Conservation (phyloP, 2,113 vertebrate genomes). For the Apteryx mantelli region DNA sequence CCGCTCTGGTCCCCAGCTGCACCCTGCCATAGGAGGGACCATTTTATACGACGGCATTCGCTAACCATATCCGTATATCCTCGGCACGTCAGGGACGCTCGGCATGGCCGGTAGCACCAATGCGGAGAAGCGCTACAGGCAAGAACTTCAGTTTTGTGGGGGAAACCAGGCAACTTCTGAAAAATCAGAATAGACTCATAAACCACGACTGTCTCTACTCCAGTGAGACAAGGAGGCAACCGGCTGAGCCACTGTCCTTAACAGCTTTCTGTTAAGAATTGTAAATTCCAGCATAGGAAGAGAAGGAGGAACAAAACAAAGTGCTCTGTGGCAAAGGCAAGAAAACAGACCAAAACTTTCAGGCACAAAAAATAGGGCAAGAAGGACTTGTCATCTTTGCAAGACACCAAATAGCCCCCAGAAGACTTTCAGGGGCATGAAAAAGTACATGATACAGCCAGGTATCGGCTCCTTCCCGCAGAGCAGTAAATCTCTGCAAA, state of each 20-base stretch:
- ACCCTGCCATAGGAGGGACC: background rate
- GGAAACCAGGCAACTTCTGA: background rate
- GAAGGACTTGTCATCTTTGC: background rate
- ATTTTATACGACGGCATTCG: background rate
- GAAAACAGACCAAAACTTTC: background rate
- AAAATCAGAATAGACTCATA: background rate
- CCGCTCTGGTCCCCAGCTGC: too few species aligned
- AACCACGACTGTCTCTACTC: background rate
- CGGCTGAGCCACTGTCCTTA: background rate
- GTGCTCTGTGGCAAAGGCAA: background rate
- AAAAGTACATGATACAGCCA: background rate
- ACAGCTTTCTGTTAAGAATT: background rate
- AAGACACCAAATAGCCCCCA: background rate
- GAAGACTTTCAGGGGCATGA: background rate
- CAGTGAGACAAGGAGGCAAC: background rate
- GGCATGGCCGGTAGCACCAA: background rate
- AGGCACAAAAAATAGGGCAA: background rate
- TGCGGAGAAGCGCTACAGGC: background rate
- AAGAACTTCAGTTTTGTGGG: background rate
- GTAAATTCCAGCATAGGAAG: background rate
- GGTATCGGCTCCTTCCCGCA: background rate
- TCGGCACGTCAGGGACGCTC: background rate
- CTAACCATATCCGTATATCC: fast-evolving
- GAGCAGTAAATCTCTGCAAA: background rate
- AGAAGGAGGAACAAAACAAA: background rate